A percentile compares a stretch with the other conserved stretches of the same genome.
These are phyloP conservation scores for Diglossa cyanea DNA, from an alignment of 2,797 vertebrate genomes.

Conservation along the genomic window DNA sequence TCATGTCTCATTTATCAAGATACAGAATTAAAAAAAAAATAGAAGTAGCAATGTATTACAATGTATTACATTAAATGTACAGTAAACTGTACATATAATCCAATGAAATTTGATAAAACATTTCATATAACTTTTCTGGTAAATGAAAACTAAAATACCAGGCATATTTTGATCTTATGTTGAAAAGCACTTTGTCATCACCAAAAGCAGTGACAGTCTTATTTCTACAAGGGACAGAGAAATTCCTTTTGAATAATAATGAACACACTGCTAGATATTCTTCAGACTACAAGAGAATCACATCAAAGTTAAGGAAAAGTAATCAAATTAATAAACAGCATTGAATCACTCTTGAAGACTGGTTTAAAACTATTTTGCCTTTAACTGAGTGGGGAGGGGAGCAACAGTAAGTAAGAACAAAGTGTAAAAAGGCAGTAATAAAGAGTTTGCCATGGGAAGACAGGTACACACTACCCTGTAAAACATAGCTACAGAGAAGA, in stretches of 20 bases:
- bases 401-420: background rate
- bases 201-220: background rate
- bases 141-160: background rate
- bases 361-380: background rate
- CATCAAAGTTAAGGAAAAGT: background rate
- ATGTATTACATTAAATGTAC: background rate
- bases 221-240: background rate
- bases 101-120: background rate
- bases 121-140: background rate
- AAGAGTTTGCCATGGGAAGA: background rate
- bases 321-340: background rate
- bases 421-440: background rate
- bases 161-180: background rate
- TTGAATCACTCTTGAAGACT: background rate
- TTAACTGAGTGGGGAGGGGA: background rate
- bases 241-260: background rate
- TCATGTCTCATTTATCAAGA: background rate
- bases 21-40: background rate
- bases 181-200: background rate
- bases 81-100: background rate
- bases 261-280: background rate
- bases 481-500: background rate
- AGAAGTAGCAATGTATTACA: background rate
- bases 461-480: background rate
- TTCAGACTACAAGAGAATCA: background rate